Evolutionary conservation across 2,113 vertebrate genomes (phyloP).

Genomic region (Oxyura jamaicensis): DNA sequence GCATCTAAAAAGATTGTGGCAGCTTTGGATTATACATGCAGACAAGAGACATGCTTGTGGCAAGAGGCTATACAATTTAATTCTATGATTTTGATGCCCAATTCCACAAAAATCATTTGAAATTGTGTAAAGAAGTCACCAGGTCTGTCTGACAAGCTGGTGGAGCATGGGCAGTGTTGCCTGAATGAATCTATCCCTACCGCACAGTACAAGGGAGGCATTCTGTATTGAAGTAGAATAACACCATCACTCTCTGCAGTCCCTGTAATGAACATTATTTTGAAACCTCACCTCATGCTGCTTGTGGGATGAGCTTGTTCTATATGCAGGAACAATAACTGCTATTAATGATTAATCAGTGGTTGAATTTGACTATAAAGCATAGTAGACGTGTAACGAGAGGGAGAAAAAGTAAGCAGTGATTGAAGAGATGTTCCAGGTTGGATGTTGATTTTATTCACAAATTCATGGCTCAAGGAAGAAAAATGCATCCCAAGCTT

Average conservation of each 20-base stretch:
- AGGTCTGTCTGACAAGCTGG: neutral
- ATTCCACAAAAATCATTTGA: neutral
- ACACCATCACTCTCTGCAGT: neutral
- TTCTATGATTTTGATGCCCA: neutral
- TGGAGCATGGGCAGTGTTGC: neutral
- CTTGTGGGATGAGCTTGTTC: neutral
- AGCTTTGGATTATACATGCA: neutral
- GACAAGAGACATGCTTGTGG: neutral
- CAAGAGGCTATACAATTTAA: neutral
- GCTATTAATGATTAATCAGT: neutral
- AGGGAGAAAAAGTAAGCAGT: neutral
- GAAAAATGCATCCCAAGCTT: neutral
- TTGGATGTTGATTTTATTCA: neutral
- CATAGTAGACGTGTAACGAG: neutral
- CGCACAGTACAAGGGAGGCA: neutral
- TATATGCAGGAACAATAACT: neutral
- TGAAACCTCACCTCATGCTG: neutral
- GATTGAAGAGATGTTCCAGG: neutral
- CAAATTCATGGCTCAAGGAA: neutral
- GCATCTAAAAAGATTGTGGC: neutral
- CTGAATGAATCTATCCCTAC: neutral
- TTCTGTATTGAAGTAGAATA: fast-evolving
- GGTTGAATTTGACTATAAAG: neutral
- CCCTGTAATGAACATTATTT: neutral
- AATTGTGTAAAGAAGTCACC: neutral